Base-by-base conservation (phyloP, 2,888 invertebrate genomes). In the Apotomis capreana region DNA sequence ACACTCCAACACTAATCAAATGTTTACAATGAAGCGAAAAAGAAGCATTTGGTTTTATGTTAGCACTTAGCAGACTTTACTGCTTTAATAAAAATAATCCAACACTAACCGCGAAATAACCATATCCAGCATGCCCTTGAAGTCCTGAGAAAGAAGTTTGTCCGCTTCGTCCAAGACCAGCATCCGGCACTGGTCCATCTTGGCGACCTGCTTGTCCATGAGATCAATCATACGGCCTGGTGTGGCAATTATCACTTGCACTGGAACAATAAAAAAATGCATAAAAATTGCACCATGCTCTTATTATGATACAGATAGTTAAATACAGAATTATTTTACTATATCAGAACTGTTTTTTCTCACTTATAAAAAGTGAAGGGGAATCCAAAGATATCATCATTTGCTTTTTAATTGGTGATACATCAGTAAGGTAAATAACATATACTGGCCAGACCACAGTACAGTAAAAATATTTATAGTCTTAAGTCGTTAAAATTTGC, bases 221-320 rank as follows among this genome's bases (percentile, higher is more conserved):
- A 99, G 96, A 95, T 99, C 99, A 88, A 99, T 95, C 94, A 99
- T 99, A 91, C 99, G 96, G 82, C 99, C 99, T 76, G 99, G 99
- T 77, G 99, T 99, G 77, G 99, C 99, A 88, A 99, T 99, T 85
- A 99, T 98, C 80, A 99, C 96, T 95, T 99, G 99, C 87, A 99
- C 99, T 97, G 89, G 36, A 94, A 74, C 78, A 73, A 73, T 62
- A 13, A 36, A 13, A 49, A 12, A 67, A 36, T 68, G 8, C 40
- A 6, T 37, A 26, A 72, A 57, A 15, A 54, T 9, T 36, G 13
- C 54, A 26, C 26, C 5, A 57, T 5, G 8, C 26, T 26, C 5
- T 6, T 3, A 1, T 36, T n/a, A 26, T 26, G 26, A 26, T 26
- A 26, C 8, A 5, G 10, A n/a, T 3, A 36, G 8, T 6, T 40